Evolutionary conservation across 2,797 vertebrate genomes (phyloP), one percentile per base, ranked within the genome.

Genomic region (Crenichthys baileyi): DNA sequence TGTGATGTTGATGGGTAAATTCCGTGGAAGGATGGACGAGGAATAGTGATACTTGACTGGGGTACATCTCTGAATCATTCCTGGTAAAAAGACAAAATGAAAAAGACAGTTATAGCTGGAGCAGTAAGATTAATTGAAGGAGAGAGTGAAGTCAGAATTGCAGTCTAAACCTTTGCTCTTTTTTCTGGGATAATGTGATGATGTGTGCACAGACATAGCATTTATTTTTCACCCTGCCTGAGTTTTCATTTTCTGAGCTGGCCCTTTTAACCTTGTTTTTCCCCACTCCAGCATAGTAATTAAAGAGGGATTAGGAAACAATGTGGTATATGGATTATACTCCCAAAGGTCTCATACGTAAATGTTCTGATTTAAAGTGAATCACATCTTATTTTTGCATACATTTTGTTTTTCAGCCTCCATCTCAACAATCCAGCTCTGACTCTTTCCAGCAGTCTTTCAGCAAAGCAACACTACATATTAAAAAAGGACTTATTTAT

Each of bases 1-100:
- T 68, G 97, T 98, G 91, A 98, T 96, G 93, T 98, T 98, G 90
- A 96, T 73, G 18, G 97, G 96, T 74, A 98, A 88, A 90, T 98
- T 97, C 84, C 96, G 93, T 53, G 97, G 97, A 79, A 98, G 95
- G 75, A 96, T 95, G 83, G 97, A 97, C n/a, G 97, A 98, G 75
- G 97, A 97, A 94, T 98, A 98, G 94, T 98, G 97, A 88, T 98
- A 98, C 89, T 97, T 97, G 84, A 98, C 96, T 72, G 97, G 93
- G 56, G 93, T 96, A 85, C 97, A 98, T 90, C 97, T 96, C 83
- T 97, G 94, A 90, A 98, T 96, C 77, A 98, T 88, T 77, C 97
- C 97, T 98, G 91, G 8, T 71, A 55, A 78, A 75, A 48, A 73
- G 50, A 72, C 75, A 70, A 76, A 78, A 84, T 7, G 15, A 79